phyloP scores from a whole-genome alignment of 1,140 invertebrate genomes.

The Pseudomyrmex gracilis region DNA sequence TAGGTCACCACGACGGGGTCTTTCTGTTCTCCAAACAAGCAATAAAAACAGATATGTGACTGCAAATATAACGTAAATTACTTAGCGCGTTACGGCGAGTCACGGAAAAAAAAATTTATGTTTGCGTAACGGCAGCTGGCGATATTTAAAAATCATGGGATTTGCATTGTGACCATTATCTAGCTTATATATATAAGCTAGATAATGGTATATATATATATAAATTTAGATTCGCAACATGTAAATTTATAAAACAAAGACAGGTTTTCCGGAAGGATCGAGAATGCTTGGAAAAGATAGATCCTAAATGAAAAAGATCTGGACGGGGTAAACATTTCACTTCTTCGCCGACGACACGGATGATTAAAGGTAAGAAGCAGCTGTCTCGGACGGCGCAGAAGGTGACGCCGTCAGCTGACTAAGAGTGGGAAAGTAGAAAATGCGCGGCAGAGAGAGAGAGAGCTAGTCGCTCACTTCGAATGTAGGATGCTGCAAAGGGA shows the following conservation, averaged over 20 bases:
- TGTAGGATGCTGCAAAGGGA: slow-evolving; percentile 68
- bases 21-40: slow-evolving; percentile 77
- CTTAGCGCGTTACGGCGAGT: neutral
- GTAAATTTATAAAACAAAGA: neutral
- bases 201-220: too few species aligned
- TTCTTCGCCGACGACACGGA: slow-evolving; percentile 5
- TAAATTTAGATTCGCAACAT: neutral
- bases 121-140: neutral
- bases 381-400: slow-evolving; percentile 54
- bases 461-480: slow-evolving; percentile 66
- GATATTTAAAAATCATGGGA: neutral
- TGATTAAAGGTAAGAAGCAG: slow-evolving; percentile 68
- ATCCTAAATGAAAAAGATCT: slow-evolving; percentile 19
- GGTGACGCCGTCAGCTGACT: slow-evolving; percentile 51
- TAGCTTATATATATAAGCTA: too few species aligned
- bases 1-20: slow-evolving; percentile 65
- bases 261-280: neutral
- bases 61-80: slow-evolving; percentile 70
- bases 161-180: too few species aligned
- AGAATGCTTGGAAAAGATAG: neutral
- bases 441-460: slow-evolving; percentile 10
- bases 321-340: slow-evolving; percentile 3
- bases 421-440: slow-evolving; percentile 70
- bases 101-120: slow-evolving; percentile 13
- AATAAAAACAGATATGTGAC: slow-evolving; percentile 80